These are phyloP conservation scores for Tethea ocularis DNA, from an alignment of 2,888 invertebrate genomes.

Conservation along the genomic window DNA sequence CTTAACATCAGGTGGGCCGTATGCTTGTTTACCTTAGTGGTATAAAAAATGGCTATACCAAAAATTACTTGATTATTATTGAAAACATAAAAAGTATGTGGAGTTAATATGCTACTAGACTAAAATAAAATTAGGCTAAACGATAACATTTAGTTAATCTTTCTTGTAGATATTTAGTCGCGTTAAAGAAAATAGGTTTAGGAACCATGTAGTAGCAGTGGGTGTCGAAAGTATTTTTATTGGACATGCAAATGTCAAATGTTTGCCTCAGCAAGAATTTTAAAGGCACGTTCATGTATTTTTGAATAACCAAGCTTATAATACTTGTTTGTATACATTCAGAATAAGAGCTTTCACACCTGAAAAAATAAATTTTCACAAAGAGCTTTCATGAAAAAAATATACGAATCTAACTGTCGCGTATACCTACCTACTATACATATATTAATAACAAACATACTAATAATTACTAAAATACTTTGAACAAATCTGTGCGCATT, in stretches of 20 bases:
- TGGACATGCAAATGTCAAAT: not conserved
- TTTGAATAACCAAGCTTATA: not conserved
- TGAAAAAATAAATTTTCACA: not conserved
- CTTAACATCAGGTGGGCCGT: too few relatives aligned
- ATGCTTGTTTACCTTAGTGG: too few relatives aligned
- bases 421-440: too few relatives aligned
- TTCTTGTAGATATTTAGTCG: slow-evolving; percentile 16
- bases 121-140: slow-evolving; percentile 6
- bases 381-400: too few relatives aligned
- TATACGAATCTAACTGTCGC: too few relatives aligned
- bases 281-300: not conserved
- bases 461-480: too few relatives aligned
- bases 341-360: not conserved
- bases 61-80: too few relatives aligned
- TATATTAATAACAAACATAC: too few relatives aligned
- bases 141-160: slow-evolving; percentile 27
- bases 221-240: not conserved
- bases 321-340: not conserved
- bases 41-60: too few relatives aligned
- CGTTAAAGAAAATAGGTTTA: not conserved
- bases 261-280: not conserved
- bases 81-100: too few relatives aligned
- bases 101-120: too few relatives aligned
- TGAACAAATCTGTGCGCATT: not conserved
- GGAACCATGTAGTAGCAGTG: not conserved